Evolutionary conservation across 1,140 invertebrate species (phyloP).

Genomic region (Limonius californicus): DNA sequence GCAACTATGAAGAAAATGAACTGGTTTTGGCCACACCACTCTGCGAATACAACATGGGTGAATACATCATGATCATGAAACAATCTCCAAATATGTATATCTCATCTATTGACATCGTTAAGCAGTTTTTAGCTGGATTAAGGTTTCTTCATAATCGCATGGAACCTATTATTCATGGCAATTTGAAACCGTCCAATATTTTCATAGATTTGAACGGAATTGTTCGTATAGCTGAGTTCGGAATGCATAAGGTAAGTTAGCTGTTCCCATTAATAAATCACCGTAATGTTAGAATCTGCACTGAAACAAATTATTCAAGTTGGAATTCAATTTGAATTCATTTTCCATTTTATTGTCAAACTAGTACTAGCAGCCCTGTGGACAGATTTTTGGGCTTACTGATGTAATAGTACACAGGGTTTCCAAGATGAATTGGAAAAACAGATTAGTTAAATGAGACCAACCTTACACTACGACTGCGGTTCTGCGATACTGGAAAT

Average conservation of each 20-base stretch:
- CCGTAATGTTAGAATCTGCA: too few species aligned
- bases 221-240: conserved; percentile 46
- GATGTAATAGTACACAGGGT: too few species aligned
- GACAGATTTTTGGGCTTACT: too few species aligned
- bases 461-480: too few species aligned
- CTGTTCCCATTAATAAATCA: background rate
- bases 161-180: conserved; percentile 46
- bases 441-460: too few species aligned
- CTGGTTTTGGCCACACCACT: conserved; percentile 40
- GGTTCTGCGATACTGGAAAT: too few species aligned
- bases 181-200: conserved; percentile 47
- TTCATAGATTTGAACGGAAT: conserved; percentile 42
- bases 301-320: too few species aligned
- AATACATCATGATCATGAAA: conserved; percentile 41
- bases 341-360: too few species aligned
- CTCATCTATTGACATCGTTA: conserved; percentile 30
- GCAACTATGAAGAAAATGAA: conserved; percentile 36
- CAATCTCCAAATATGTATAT: conserved; percentile 27
- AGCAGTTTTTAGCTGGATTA: conserved; percentile 42
- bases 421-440: too few species aligned
- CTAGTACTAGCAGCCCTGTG: too few species aligned
- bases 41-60: conserved; percentile 44
- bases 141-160: conserved; percentile 41
- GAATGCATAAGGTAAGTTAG: conserved; percentile 41
- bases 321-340: too few species aligned